Conservation (phyloP, 2,888 invertebrate species). For the Spodoptera littoralis region DNA sequence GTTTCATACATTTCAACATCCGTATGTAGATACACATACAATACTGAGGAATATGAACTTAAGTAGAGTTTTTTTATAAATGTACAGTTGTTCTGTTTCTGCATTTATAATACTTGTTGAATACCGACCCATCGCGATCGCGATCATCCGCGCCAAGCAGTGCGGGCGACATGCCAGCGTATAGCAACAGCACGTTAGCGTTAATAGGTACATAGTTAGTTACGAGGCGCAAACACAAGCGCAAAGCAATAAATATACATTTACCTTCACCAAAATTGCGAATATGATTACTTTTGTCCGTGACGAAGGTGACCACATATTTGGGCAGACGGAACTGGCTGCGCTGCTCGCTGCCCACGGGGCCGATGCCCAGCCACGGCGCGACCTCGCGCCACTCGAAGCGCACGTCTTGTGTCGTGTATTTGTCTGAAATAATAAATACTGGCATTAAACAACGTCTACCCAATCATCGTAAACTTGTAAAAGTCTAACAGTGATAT, state of each 20-base stretch:
- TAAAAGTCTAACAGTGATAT: conserved; percentile 24
- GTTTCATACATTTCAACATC: no score
- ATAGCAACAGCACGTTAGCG: conserved; percentile 73
- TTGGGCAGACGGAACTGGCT: conserved; percentile 90
- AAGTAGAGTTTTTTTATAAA: conserved; percentile 17
- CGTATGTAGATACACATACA: conserved; percentile 54
- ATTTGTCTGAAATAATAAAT: conserved; percentile 79
- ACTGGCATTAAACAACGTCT: conserved; percentile 14
- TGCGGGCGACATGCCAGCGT: conserved; percentile 72
- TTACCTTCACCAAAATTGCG: conserved; percentile 91
- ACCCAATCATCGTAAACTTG: conserved; percentile 26
- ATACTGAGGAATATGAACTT: no score
- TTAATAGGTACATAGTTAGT: conserved; percentile 78
- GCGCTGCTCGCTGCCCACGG: conserved; percentile 83
- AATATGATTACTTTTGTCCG: conserved; percentile 89
- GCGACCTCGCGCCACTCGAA: conserved; percentile 90
- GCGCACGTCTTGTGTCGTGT: conserved; percentile 89
- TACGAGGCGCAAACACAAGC: conserved; percentile 83
- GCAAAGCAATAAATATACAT: conserved; percentile 87
- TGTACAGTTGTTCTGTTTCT: conserved; percentile 19
- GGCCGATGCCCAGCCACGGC: conserved; percentile 83
- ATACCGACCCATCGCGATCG: conserved; percentile 46
- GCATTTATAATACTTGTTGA: conserved; percentile 32
- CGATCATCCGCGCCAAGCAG: conserved; percentile 69
- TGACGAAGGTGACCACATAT: conserved; percentile 90